Conservation (phyloP, 2,888 invertebrate genomes). For the Melolontha melolontha region DNA sequence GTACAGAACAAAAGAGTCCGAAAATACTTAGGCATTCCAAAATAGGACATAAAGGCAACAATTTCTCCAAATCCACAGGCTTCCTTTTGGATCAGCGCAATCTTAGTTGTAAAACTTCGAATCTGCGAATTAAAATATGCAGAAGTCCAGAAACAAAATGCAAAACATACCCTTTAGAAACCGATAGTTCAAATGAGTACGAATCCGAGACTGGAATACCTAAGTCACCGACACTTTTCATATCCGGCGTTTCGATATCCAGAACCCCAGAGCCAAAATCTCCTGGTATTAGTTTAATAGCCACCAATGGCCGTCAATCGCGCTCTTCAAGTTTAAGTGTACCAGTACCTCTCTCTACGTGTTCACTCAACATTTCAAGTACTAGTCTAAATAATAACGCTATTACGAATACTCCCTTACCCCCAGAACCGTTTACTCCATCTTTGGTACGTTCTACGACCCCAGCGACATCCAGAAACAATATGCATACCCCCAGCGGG, state of each 20-base stretch:
- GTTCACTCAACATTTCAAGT: constrained; percentile 62
- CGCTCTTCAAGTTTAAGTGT: constrained; percentile 68
- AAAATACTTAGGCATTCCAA: constrained; percentile 55
- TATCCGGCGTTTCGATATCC: constrained; percentile 71
- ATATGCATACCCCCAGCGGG: constrained; percentile 57
- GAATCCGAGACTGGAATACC: constrained; percentile 72
- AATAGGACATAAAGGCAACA: constrained; percentile 54
- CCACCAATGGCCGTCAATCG: constrained; percentile 64
- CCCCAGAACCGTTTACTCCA: constrained; percentile 62
- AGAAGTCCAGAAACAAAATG: constrained; percentile 57
- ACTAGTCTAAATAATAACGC: constrained; percentile 58
- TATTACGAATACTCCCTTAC: constrained; percentile 53
- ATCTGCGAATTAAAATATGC: constrained; percentile 64
- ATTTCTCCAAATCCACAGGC: constrained; percentile 63
- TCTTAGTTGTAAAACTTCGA: constrained; percentile 50
- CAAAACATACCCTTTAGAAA: constrained; percentile 62
- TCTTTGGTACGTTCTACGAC: constrained; percentile 63
- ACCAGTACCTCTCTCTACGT: constrained; percentile 63
- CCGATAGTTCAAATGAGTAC: constrained; percentile 69
- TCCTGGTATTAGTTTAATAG: constrained; percentile 57
- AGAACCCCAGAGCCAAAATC: constrained; percentile 68
- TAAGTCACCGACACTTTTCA: constrained; percentile 70
- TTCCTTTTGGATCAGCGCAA: constrained; percentile 57
- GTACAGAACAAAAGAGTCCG: constrained; percentile 56
- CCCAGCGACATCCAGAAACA: constrained; percentile 58